Conservation (phyloP, 2,113 vertebrate genomes). For the Gambusia affinis region DNA sequence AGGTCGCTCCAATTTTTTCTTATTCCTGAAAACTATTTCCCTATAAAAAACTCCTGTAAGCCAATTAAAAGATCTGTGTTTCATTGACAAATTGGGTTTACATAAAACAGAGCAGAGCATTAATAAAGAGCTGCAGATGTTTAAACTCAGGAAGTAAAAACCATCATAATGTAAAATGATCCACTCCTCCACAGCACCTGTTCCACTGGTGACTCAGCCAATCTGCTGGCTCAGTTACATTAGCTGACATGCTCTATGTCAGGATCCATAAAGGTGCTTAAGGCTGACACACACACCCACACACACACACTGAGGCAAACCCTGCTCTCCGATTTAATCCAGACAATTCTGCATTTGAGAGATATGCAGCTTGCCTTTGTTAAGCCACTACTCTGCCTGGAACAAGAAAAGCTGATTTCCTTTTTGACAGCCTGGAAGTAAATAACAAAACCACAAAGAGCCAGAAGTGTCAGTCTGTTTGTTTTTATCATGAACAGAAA, state of each 20-base stretch:
- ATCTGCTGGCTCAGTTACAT: constrained; percentile 25
- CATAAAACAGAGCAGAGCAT: background rate
- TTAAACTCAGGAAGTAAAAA: constrained; percentile 43
- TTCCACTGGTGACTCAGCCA: constrained; percentile 42
- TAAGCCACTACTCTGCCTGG: constrained; percentile 9
- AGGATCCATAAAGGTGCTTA: constrained; percentile 18
- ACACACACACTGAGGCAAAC: constrained; percentile 1
- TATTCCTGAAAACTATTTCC: background rate
- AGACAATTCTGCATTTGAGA: constrained; percentile 23
- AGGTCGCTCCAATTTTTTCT: too few relatives aligned
- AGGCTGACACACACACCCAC: background rate
- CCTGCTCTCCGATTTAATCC: constrained; percentile 40
- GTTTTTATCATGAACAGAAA: constrained; percentile 36
- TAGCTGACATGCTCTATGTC: background rate
- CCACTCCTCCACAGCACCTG: constrained; percentile 43
- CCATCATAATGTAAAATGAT: constrained; percentile 37
- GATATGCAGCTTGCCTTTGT: constrained; percentile 46
- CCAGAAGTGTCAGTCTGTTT: constrained; percentile 13
- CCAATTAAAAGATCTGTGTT: background rate
- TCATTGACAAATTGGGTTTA: background rate
- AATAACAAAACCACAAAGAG: constrained; percentile 27
- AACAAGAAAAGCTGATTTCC: constrained; percentile 11
- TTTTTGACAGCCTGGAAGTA: constrained; percentile 11
- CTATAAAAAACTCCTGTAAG: background rate
- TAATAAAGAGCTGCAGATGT: constrained; percentile 34